phyloP scores from a whole-genome alignment of 2,888 invertebrate species.

The Dermolepida albohirtum region DNA sequence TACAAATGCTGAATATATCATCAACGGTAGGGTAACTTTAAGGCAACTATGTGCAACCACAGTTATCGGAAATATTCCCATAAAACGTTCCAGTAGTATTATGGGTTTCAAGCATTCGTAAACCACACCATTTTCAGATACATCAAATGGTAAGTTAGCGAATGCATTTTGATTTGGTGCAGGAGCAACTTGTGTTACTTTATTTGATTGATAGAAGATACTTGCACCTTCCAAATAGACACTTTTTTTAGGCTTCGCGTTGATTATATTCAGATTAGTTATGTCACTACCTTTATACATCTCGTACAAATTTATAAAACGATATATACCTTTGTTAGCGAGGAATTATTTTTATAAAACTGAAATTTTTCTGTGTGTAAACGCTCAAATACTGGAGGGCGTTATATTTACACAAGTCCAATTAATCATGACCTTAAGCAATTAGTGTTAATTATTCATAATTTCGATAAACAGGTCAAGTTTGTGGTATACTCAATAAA shows the following conservation, averaged over 20 bases:
- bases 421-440: constrained; percentile 43
- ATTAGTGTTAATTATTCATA: constrained; percentile 39
- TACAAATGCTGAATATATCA: constrained; percentile 69
- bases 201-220: constrained; percentile 49
- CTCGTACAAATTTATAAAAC: no score
- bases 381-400: no score
- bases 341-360: no score
- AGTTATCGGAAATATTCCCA: constrained; percentile 75
- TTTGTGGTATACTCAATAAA: constrained; percentile 23
- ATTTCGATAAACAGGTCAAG: constrained; percentile 44
- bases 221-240: constrained; percentile 58
- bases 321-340: no score
- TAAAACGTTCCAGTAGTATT: constrained; percentile 65
- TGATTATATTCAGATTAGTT: no score
- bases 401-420: constrained; percentile 1
- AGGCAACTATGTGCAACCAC: constrained; percentile 66
- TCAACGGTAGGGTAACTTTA: constrained; percentile 67
- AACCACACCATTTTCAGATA: constrained; percentile 58
- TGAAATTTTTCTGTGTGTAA: no score
- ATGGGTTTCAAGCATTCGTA: constrained; percentile 66
- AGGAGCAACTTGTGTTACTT: constrained; percentile 56
- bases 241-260: constrained; percentile 42
- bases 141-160: constrained; percentile 30
- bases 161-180: constrained; percentile 39
- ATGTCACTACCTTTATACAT: no score